Evolutionary conservation across 2,797 vertebrate genomes (phyloP).

Genomic region (Anguilla obscura): DNA sequence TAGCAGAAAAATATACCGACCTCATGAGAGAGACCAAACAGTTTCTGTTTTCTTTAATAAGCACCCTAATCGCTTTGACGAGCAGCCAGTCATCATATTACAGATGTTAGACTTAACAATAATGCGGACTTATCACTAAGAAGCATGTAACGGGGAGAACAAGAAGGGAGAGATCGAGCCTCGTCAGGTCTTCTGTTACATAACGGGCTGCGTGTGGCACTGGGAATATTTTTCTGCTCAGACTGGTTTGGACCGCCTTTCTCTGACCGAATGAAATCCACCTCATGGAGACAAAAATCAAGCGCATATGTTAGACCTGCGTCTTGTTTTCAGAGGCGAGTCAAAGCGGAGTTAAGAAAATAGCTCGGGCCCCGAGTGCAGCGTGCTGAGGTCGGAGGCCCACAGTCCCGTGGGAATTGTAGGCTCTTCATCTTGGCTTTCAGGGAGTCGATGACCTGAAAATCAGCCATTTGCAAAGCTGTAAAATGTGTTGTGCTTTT

Average conservation of each 20-base stretch:
- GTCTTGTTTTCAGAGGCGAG: constrained; percentile 48
- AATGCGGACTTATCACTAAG: constrained; percentile 5
- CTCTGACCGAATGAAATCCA: constrained; percentile 29
- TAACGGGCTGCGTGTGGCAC: constrained; percentile 19
- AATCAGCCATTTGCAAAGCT: constrained; percentile 35
- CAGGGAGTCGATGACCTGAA: constrained; percentile 28
- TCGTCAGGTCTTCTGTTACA: background rate
- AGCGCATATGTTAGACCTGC: constrained; percentile 47
- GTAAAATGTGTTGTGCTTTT: constrained; percentile 13
- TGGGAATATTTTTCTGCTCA: constrained; percentile 21
- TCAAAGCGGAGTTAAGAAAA: constrained; percentile 50
- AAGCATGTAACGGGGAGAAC: background rate
- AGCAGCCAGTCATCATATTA: background rate
- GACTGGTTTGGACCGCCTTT: constrained; percentile 33
- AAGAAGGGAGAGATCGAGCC: background rate
- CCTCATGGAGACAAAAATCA: constrained; percentile 46
- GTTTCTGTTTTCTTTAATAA: constrained; percentile 6
- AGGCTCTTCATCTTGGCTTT: constrained; percentile 30
- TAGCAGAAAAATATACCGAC: background rate
- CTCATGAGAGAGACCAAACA: background rate
- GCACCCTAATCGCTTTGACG: background rate
- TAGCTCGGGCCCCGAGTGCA: constrained; percentile 41
- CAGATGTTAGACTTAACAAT: constrained; percentile 2
- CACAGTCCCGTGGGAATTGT: constrained; percentile 29
- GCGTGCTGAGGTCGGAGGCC: constrained; percentile 41